These are phyloP conservation scores for Leptosomus discolor DNA, from an alignment of 2,113 vertebrate species.

Conservation along the genomic window DNA sequence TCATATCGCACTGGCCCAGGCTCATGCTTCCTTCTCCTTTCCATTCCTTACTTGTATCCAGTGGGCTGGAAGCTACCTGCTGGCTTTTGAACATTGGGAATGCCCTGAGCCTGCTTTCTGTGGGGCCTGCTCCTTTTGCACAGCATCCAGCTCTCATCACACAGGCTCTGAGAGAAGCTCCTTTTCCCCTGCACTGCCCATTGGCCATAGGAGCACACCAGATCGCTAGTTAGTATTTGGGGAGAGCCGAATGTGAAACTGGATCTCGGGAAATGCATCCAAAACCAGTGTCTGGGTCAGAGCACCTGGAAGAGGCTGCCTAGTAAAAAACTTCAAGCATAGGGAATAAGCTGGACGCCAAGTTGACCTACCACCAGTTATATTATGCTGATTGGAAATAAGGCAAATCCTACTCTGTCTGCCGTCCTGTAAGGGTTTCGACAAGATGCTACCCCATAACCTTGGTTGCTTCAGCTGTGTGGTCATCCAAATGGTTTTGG, in stretches of 20 bases:
- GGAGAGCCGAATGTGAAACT: neutral
- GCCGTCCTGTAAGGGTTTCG: neutral
- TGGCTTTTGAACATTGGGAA: neutral
- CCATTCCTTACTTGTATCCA: neutral
- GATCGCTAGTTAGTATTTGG: neutral
- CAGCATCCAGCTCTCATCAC: neutral
- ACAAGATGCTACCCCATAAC: neutral
- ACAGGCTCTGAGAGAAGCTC: neutral
- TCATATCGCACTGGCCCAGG: fast-evolving
- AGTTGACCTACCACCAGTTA: neutral
- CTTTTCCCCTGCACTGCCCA: neutral
- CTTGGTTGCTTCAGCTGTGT: neutral
- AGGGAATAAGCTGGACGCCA: neutral
- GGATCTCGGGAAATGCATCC: neutral
- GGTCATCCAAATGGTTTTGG: neutral
- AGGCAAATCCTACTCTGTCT: neutral
- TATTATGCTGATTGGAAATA: neutral
- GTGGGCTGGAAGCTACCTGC: neutral
- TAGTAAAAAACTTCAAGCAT: neutral
- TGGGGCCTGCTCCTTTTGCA: neutral
- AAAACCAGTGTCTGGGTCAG: neutral
- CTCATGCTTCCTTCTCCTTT: neutral
- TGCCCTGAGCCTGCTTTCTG: neutral
- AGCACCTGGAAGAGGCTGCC: neutral
- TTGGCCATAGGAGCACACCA: neutral